These are phyloP conservation scores for Tretioscincus oriximinensis DNA, from an alignment of 2,113 vertebrate species.

Conservation along the genomic window DNA sequence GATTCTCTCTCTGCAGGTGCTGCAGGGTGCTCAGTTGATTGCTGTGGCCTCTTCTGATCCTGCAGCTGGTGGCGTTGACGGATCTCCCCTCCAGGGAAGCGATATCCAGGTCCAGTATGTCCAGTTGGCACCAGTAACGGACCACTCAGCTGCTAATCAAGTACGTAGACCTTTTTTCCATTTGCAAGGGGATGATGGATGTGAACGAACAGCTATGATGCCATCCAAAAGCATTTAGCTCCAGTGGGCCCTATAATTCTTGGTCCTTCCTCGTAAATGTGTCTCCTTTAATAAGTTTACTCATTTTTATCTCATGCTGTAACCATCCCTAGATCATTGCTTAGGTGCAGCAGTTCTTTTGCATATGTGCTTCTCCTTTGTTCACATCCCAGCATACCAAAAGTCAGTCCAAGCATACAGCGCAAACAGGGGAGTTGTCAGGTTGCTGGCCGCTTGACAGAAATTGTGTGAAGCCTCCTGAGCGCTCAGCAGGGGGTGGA, in stretches of 20 bases:
- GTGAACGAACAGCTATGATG: rapidly evolving
- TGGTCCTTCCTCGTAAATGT: background rate
- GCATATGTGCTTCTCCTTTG: too few species aligned
- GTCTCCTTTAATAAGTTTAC: background rate
- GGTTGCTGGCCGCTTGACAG: too few species aligned
- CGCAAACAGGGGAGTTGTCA: too few species aligned
- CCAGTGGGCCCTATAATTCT: background rate
- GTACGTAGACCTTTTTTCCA: slow-evolving; percentile 65
- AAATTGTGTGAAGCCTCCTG: too few species aligned
- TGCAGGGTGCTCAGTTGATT: slow-evolving; percentile 94
- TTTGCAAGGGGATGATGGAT: background rate
- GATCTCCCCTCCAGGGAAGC: slow-evolving; percentile 86
- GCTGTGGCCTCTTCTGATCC: slow-evolving; percentile 94
- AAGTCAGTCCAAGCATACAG: too few species aligned
- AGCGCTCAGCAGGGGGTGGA: too few species aligned
- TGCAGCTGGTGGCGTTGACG: slow-evolving; percentile 81
- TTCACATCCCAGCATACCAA: too few species aligned
- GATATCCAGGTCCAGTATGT: slow-evolving; percentile 98
- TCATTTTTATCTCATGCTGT: background rate
- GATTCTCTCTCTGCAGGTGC: slow-evolving; percentile 73
- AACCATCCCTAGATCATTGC: background rate
- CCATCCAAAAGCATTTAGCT: background rate
- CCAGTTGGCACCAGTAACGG: slow-evolving; percentile 90
- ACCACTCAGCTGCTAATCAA: slow-evolving; percentile 83
- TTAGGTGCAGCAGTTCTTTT: too few species aligned